Conservation (phyloP, 2,113 vertebrate genomes). For the Eira barbara region DNA sequence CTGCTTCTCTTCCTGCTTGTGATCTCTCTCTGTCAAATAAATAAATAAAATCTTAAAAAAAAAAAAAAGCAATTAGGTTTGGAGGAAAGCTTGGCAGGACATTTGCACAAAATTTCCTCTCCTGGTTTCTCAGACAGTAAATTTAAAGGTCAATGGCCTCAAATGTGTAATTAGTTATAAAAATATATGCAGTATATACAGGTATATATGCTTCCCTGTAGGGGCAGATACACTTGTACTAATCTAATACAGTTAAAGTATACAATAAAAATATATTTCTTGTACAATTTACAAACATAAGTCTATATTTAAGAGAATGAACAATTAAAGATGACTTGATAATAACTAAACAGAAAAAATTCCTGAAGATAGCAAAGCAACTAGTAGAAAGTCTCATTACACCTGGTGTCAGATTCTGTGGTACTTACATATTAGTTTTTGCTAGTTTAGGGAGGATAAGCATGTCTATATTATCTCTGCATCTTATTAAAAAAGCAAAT, state of each 20-base stretch:
- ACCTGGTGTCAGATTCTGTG: neutral
- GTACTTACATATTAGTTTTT: neutral
- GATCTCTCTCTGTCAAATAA: no score
- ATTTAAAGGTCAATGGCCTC: neutral
- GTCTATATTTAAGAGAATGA: neutral
- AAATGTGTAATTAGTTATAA: neutral
- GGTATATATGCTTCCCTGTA: neutral
- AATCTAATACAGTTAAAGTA: neutral
- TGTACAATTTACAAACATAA: neutral
- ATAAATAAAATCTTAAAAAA: no score
- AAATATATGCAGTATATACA: neutral
- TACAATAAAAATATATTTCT: neutral
- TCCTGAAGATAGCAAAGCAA: neutral
- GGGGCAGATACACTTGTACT: neutral
- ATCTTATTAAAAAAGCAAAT: neutral
- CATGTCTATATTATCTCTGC: neutral
- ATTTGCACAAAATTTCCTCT: neutral
- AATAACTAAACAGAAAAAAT: neutral
- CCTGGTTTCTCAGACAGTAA: neutral
- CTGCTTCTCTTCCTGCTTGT: no score
- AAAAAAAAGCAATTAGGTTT: neutral
- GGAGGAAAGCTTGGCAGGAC: neutral
- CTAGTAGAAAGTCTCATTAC: neutral
- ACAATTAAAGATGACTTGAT: neutral
- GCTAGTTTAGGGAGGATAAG: neutral